Conservation (phyloP, 2,797 vertebrate species). For the Amniataba percoides region DNA sequence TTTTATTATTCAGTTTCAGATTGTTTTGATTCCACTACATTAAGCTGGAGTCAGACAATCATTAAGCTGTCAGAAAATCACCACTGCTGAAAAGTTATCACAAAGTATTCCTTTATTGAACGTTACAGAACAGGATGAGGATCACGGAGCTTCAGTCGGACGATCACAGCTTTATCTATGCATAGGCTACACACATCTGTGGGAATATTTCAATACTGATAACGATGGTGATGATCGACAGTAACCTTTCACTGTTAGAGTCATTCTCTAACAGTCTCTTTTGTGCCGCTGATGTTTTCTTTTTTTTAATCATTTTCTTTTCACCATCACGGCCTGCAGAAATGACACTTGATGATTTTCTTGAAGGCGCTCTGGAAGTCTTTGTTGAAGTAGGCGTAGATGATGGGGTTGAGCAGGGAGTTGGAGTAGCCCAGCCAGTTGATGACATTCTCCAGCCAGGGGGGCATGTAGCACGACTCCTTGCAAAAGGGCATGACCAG, state of each 20-base stretch:
- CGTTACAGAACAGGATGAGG: constrained; percentile 62
- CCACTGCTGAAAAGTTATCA: background rate
- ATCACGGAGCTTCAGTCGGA: constrained; percentile 66
- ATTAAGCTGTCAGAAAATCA: constrained; percentile 4
- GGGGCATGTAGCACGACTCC: constrained; percentile 91
- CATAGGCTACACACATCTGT: constrained; percentile 63
- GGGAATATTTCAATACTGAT: constrained; percentile 57
- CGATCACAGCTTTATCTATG: constrained; percentile 71
- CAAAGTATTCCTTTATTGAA: constrained; percentile 71
- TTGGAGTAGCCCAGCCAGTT: constrained; percentile 99
- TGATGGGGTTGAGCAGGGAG: constrained; percentile 97
- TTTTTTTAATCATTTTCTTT: background rate
- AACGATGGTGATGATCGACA: constrained; percentile 54
- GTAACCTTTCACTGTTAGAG: constrained; percentile 5
- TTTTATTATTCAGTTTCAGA: background rate
- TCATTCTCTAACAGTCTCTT: constrained; percentile 31
- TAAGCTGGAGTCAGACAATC: background rate
- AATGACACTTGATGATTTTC: constrained; percentile 97
- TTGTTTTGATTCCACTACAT: background rate
- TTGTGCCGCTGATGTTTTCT: background rate
- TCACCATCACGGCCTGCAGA: constrained; percentile 86
- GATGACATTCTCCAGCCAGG: constrained; percentile 91
- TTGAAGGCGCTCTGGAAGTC: constrained; percentile 99
- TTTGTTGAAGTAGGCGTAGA: constrained; percentile 99
- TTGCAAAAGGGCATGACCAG: constrained; percentile 95